phyloP scores from a whole-genome alignment of 2,113 vertebrate species.

The Catharus fuscescens region DNA sequence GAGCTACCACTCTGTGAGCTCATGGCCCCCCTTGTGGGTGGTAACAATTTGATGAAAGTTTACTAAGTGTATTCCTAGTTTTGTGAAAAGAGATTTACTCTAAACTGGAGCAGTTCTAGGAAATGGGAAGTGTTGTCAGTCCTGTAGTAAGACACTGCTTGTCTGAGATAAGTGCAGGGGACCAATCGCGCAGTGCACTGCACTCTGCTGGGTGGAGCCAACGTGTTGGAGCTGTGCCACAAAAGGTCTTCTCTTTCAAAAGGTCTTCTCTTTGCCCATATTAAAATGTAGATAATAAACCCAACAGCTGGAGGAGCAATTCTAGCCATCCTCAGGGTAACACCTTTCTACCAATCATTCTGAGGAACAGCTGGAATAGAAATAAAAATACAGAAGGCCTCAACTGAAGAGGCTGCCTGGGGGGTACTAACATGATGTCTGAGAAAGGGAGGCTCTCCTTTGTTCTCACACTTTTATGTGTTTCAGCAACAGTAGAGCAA shows the following conservation, averaged over 20 bases:
- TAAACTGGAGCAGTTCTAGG: constrained; percentile 55
- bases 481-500: not conserved
- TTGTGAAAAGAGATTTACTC: constrained; percentile 36
- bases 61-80: not conserved
- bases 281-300: not conserved
- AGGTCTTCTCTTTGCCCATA: not conserved
- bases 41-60: not conserved
- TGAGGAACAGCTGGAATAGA: not conserved
- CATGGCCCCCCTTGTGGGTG: not conserved
- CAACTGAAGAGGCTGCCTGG: not conserved
- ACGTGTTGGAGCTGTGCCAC: not conserved
- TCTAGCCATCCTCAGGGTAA: not conserved
- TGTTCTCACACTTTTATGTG: not conserved
- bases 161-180: not conserved
- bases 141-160: not conserved
- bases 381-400: not conserved
- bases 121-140: constrained; percentile 51
- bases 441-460: not conserved
- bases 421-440: not conserved
- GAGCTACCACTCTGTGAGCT: not conserved
- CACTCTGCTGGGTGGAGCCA: not conserved
- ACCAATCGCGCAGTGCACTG: not conserved
- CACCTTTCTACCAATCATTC: not conserved
- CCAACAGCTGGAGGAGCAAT: not conserved
- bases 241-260: not conserved